Percentiles rank a stretch among this genome's conserved stretches.
Conservation (phyloP, 2,797 vertebrate genomes). For the Neosilurus hyrtlii region DNA sequence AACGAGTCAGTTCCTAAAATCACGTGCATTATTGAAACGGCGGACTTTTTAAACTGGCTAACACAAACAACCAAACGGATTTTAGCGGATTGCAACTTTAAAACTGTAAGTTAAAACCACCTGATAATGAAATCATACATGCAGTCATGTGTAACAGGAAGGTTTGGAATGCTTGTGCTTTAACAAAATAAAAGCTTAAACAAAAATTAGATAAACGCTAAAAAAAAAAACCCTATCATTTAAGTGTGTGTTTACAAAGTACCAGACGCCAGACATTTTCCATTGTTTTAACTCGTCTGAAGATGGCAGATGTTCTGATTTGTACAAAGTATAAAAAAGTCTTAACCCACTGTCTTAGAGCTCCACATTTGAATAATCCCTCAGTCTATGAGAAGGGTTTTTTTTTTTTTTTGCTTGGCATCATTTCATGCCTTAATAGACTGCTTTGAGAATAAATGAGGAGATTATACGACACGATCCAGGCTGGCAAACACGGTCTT, state of each 20-base stretch:
- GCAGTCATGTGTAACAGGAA: too few species aligned
- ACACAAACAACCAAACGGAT: too few species aligned
- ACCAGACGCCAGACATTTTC: neutral
- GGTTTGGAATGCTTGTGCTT: too few species aligned
- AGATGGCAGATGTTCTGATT: neutral
- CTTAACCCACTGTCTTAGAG: constrained; percentile 61
- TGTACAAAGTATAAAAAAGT: constrained; percentile 60
- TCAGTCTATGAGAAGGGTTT: constrained; percentile 60
- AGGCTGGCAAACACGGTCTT: constrained; percentile 55
- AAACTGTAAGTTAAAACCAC: too few species aligned
- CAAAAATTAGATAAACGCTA: neutral
- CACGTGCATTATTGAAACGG: too few species aligned
- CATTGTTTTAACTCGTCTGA: neutral
- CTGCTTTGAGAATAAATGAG: constrained; percentile 59
- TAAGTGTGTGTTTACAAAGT: neutral
- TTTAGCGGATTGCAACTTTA: too few species aligned
- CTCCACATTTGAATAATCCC: constrained; percentile 72
- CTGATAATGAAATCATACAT: too few species aligned
- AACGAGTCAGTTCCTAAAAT: too few species aligned
- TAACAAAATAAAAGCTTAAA: neutral
- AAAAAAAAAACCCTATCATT: neutral
- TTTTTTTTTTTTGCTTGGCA: constrained; percentile 54
- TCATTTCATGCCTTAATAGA: constrained; percentile 60
- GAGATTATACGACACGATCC: constrained; percentile 64
- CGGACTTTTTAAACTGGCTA: too few species aligned